phyloP scores from a whole-genome alignment of 2,797 vertebrate species.

The Enteromius thamalakanensis region DNA sequence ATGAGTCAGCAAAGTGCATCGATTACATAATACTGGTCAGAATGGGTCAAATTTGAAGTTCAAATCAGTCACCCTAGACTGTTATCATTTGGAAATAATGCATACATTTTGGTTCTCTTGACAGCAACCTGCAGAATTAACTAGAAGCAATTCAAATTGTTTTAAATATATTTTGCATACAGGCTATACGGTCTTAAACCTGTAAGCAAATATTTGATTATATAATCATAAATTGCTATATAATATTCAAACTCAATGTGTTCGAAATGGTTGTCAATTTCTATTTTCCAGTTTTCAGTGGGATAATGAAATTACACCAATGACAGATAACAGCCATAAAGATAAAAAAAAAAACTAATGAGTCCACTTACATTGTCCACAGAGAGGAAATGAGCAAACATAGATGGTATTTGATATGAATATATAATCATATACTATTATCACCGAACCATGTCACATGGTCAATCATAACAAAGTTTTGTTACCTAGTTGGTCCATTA shows the following conservation, averaged over 20 bases:
- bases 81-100: too few species aligned
- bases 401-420: too few species aligned
- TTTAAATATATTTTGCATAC: neutral
- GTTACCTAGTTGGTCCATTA: neutral
- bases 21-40: neutral
- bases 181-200: neutral
- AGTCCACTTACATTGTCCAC: too few species aligned
- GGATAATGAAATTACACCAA: too few species aligned
- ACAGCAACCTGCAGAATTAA: neutral
- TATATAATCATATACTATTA: neutral
- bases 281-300: too few species aligned
- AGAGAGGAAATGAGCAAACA: too few species aligned
- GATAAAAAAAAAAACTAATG: too few species aligned
- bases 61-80: neutral
- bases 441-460: neutral
- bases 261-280: neutral
- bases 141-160: neutral
- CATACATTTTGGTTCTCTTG: neutral
- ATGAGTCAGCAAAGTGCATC: slow-evolving; percentile 17
- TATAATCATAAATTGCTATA: neutral
- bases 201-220: neutral
- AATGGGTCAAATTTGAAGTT: neutral
- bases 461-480: neutral
- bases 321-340: too few species aligned
- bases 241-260: neutral